phyloP scores from a whole-genome alignment of 2,113 vertebrate genomes.

The Zonotrichia leucophrys region DNA sequence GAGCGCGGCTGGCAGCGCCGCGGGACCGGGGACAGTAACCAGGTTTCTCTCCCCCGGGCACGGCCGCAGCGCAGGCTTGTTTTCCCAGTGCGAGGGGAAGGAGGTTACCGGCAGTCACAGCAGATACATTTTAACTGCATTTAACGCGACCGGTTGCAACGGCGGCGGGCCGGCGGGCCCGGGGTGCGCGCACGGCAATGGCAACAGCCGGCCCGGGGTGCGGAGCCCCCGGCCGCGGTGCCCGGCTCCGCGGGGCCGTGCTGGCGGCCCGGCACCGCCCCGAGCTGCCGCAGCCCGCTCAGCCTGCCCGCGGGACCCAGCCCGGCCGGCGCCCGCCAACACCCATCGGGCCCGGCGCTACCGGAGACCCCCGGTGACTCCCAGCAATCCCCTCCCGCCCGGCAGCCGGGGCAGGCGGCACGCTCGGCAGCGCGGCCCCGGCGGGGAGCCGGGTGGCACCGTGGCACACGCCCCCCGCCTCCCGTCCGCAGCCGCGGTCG shows the following conservation, averaged over 20 bases:
- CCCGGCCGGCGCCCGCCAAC: not conserved
- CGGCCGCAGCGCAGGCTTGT: not conserved
- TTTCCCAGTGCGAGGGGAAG: not conserved
- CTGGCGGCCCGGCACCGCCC: not conserved
- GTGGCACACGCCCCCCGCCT: too few relatives aligned
- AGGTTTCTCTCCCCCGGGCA: not conserved
- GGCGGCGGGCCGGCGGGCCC: rapidly evolving
- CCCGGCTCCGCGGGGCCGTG: not conserved
- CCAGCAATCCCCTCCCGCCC: not conserved
- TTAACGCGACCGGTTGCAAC: rapidly evolving
- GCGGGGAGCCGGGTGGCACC: not conserved
- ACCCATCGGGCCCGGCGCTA: not conserved
- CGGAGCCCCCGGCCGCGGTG: not conserved
- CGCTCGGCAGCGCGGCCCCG: not conserved
- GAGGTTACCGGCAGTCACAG: not conserved
- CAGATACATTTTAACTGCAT: not conserved
- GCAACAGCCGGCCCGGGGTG: rapidly evolving
- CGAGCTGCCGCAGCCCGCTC: not conserved
- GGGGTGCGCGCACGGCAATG: rapidly evolving
- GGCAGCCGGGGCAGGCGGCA: not conserved
- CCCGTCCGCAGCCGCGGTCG: not conserved
- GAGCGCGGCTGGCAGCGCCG: not conserved
- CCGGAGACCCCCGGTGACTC: too few relatives aligned
- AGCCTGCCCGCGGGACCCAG: not conserved
- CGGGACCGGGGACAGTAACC: rapidly evolving